Conservation (phyloP, 2,888 invertebrate species). For the Cheilosia vernalis region DNA sequence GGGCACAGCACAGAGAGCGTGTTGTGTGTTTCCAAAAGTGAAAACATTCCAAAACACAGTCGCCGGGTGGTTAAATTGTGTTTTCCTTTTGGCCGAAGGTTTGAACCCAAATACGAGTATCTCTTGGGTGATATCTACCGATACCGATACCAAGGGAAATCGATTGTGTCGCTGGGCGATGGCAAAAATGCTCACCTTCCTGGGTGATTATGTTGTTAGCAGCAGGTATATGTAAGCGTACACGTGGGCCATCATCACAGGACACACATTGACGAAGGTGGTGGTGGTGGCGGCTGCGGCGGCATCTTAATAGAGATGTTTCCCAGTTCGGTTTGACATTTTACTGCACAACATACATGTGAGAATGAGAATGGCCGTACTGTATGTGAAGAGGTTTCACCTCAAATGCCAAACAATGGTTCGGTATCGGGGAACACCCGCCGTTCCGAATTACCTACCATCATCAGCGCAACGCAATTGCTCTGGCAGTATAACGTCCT, state of each 20-base stretch:
- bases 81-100: conserved; percentile 3
- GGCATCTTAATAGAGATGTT: conserved; percentile 72
- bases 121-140: background rate
- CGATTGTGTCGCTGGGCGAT: conserved; percentile 38
- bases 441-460: conserved; percentile 73
- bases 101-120: conserved; percentile 19
- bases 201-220: conserved; percentile 72
- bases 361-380: conserved; percentile 23
- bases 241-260: conserved; percentile 59
- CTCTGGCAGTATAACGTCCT: conserved; percentile 47
- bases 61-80: conserved; percentile 33
- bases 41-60: conserved; percentile 65
- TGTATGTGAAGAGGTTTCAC: conserved; percentile 72
- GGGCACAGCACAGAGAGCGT: conserved; percentile 41
- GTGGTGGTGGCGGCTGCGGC: conserved; percentile 52
- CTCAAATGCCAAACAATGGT: conserved; percentile 74
- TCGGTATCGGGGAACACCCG: conserved; percentile 73
- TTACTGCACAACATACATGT: conserved; percentile 20
- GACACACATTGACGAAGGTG: conserved; percentile 28
- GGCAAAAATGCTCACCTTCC: conserved; percentile 50
- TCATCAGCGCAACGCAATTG: conserved; percentile 70
- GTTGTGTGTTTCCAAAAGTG: conserved; percentile 42
- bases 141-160: conserved; percentile 36
- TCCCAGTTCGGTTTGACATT: conserved; percentile 68
- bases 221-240: conserved; percentile 59